These are phyloP conservation scores for Phasianus colchicus DNA, from an alignment of 2,113 vertebrate genomes.

Conservation along the genomic window DNA sequence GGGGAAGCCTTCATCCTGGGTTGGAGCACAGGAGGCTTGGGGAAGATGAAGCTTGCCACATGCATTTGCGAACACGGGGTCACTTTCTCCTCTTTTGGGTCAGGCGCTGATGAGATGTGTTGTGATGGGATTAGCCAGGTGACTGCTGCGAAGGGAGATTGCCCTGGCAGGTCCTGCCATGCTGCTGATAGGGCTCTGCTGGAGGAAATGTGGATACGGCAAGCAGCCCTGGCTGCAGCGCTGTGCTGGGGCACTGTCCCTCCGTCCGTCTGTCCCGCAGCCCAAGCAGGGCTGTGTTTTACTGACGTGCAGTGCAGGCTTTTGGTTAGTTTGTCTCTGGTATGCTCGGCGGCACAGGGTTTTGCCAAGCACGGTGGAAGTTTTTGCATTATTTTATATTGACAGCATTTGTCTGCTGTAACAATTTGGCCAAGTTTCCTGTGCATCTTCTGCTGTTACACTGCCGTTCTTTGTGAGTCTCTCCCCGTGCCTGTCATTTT, in stretches of 20 bases:
- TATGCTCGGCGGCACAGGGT: neutral
- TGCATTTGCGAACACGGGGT: neutral
- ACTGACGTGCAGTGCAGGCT: neutral
- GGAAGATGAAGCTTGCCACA: neutral
- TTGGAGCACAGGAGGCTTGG: neutral
- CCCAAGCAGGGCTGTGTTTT: constrained; percentile 4
- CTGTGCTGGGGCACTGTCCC: neutral
- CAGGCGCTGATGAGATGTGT: neutral
- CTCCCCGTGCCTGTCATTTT: constrained; percentile 38
- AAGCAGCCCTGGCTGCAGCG: neutral
- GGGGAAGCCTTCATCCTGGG: constrained; percentile 1
- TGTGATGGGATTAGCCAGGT: constrained; percentile 45
- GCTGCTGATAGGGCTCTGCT: constrained; percentile 42
- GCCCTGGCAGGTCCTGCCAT: constrained; percentile 17
- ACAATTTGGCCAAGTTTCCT: constrained; percentile 53
- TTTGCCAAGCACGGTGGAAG: constrained; percentile 39
- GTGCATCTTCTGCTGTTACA: constrained; percentile 48
- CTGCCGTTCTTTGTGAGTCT: constrained; percentile 57
- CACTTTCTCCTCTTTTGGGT: neutral
- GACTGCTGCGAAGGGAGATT: constrained; percentile 10
- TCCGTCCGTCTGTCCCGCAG: neutral
- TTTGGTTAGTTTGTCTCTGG: constrained; percentile 19
- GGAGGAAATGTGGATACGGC: neutral
- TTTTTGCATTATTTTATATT: constrained; percentile 62
- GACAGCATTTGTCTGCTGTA: constrained; percentile 60